phyloP scores from a whole-genome alignment of 1,140 invertebrate genomes.

The honey bee (Apis mellifera) region DNA sequence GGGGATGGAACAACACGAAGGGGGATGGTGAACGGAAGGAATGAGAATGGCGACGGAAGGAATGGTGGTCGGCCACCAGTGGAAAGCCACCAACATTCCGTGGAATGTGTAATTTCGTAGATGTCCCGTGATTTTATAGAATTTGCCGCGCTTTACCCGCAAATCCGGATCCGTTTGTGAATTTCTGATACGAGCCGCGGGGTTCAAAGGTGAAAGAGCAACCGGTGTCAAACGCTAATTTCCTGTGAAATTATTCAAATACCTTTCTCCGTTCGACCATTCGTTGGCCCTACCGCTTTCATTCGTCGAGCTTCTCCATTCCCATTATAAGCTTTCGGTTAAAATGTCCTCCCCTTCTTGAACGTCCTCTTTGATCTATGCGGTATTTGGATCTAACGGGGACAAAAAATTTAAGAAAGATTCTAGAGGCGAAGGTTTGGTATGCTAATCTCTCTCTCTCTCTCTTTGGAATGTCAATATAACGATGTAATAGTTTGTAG shows the following conservation, averaged over 20 bases:
- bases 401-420: too few species aligned
- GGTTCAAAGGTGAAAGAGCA: slow-evolving; percentile 57
- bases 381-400: too few species aligned
- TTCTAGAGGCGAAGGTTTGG: too few species aligned
- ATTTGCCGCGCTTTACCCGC: not conserved
- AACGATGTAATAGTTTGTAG: too few species aligned
- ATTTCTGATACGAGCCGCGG: slow-evolving; percentile 2
- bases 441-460: too few species aligned
- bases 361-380: not conserved
- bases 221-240: slow-evolving; percentile 69
- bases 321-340: slow-evolving; percentile 13
- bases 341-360: not conserved
- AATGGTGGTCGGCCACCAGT: not conserved
- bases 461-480: too few species aligned
- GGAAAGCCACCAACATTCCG: not conserved
- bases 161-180: slow-evolving; percentile 32
- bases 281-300: slow-evolving; percentile 14
- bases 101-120: slow-evolving; percentile 21
- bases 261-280: slow-evolving; percentile 44
- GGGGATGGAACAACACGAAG: too few species aligned
- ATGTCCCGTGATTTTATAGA: not conserved
- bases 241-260: slow-evolving; percentile 72
- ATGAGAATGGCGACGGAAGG: not conserved
- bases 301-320: not conserved
- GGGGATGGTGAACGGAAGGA: not conserved